phyloP scores from a whole-genome alignment of 2,113 vertebrate species.

The Columbina picui region DNA sequence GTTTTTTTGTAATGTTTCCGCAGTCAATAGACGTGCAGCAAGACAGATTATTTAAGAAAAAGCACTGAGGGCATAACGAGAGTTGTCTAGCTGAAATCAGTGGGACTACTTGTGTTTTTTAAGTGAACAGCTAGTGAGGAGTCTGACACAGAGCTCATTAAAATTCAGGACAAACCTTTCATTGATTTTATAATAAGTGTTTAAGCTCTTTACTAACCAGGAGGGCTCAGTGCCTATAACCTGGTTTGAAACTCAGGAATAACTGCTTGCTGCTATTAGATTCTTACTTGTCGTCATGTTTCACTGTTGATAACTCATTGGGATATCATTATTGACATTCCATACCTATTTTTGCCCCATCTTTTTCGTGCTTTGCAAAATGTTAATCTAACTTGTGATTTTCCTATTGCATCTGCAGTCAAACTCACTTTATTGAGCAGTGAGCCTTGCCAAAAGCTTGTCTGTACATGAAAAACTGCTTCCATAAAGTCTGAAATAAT shows the following conservation, averaged over 20 bases:
- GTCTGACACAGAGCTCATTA: neutral
- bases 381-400: neutral
- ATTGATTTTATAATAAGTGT: neutral
- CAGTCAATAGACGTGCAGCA: neutral
- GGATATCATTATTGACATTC: neutral
- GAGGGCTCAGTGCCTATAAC: neutral
- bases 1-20: neutral
- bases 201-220: neutral
- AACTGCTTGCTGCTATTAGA: neutral
- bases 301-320: neutral
- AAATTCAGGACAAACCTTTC: neutral
- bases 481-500: constrained; percentile 66
- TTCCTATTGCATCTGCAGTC: constrained; percentile 1
- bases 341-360: neutral
- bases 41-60: neutral
- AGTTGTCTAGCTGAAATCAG: neutral
- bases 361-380: neutral
- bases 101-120: neutral
- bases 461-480: constrained; percentile 54
- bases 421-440: constrained; percentile 27
- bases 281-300: neutral
- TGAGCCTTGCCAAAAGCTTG: constrained; percentile 48
- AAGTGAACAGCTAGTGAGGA: neutral
- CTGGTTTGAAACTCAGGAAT: neutral
- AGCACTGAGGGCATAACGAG: neutral